phyloP scores from a whole-genome alignment of 2,113 vertebrate genomes.

The Forbesichthys agassizii region DNA sequence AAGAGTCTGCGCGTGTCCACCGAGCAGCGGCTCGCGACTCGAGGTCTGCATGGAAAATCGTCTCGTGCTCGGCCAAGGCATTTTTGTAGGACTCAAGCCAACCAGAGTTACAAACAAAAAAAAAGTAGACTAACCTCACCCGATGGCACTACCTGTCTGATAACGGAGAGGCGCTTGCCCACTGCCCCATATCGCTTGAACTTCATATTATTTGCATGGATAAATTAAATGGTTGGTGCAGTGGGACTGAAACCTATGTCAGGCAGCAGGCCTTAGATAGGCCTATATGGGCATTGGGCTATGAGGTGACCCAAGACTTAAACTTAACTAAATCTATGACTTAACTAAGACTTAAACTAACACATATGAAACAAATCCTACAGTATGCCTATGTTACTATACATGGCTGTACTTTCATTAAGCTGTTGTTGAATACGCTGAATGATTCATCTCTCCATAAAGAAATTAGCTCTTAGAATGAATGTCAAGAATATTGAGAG shows the following conservation, averaged over 20 bases:
- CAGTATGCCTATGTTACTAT: not conserved
- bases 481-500: conserved; percentile 58
- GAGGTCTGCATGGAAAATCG: conserved; percentile 44
- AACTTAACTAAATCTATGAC: not conserved
- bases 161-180: conserved; percentile 15
- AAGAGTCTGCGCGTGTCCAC: conserved; percentile 64
- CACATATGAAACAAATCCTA: not conserved
- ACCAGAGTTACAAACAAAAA: conserved; percentile 15
- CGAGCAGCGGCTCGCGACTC: conserved; percentile 59
- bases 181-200: not conserved
- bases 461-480: conserved; percentile 45
- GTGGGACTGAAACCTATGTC: conserved; percentile 44
- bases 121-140: conserved; percentile 6
- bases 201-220: conserved; percentile 24
- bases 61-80: conserved; percentile 17
- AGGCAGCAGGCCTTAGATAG: conserved; percentile 37
- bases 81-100: not conserved
- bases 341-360: too few relatives aligned
- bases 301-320: not conserved
- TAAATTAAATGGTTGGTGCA: conserved; percentile 39
- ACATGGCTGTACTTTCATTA: conserved; percentile 59
- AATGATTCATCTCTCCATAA: conserved; percentile 31
- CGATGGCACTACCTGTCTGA: conserved; percentile 19
- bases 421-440: conserved; percentile 49
- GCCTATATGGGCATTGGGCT: conserved; percentile 16